phyloP scores from a whole-genome alignment of 30 jellyfish, hydroid and myxozoan species.

The Turritopsis rubra region DNA sequence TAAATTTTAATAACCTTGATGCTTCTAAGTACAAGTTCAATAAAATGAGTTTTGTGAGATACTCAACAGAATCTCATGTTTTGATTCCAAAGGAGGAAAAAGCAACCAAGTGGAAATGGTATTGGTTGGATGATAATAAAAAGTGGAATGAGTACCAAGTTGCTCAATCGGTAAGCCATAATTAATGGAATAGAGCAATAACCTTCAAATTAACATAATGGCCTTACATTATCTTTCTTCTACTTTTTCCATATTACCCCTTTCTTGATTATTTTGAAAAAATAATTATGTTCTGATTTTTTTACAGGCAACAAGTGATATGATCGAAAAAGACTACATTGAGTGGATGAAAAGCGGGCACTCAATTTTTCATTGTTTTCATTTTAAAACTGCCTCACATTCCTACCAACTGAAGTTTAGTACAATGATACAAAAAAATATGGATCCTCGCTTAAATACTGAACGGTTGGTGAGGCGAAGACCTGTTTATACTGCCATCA shows the following conservation, averaged over 20 bases:
- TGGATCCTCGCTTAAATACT: not conserved
- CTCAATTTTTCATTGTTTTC: not conserved
- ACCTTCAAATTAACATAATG: too few relatives aligned
- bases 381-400: not conserved
- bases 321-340: not conserved
- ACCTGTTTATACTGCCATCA: not conserved
- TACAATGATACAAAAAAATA: not conserved
- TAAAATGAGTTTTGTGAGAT: not conserved
- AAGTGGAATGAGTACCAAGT: conserved; percentile 7
- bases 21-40: not conserved
- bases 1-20: not conserved
- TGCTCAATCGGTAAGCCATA: not conserved
- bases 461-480: not conserved
- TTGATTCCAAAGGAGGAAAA: not conserved
- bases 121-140: conserved; percentile 11
- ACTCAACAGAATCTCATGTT: not conserved
- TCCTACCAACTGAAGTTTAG: not conserved
- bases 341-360: not conserved
- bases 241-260: not conserved
- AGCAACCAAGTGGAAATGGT: conserved; percentile 28
- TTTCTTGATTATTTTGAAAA: not conserved
- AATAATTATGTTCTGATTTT: not conserved
- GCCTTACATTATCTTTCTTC: not conserved
- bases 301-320: not conserved
- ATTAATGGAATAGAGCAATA: not conserved